Evolutionary conservation across 53 echinoderm and acorn worm species (phyloP).

Genomic region (Mesocentrotus franciscanus): DNA sequence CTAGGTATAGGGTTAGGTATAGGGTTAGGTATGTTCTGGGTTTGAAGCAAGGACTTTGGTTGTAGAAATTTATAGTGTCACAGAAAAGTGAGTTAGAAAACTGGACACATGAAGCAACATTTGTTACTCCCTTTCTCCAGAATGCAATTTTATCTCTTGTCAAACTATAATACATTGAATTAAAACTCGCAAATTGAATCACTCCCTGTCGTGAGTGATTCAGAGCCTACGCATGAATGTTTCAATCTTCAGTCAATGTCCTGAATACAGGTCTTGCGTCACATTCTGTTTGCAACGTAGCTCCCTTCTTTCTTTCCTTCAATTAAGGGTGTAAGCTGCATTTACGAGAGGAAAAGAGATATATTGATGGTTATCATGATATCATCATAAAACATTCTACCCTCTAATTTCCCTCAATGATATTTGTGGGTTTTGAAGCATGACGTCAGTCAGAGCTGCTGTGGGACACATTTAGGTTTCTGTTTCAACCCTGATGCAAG

Average conservation of each 20-base stretch:
- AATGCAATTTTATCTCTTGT: neutral
- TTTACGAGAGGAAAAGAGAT: constrained; percentile 6
- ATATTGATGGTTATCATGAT: neutral
- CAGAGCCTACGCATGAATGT: neutral
- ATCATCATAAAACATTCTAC: constrained; percentile 34
- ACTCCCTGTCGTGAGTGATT: neutral
- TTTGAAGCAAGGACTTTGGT: no score
- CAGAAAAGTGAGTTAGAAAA: no score
- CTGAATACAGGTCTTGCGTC: neutral
- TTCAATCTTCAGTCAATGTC: neutral
- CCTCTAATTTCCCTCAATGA: constrained; percentile 7
- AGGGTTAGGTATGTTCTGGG: neutral
- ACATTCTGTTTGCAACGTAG: neutral
- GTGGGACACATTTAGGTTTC: constrained; percentile 1
- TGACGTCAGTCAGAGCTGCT: constrained; percentile 57
- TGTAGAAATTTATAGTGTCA: no score
- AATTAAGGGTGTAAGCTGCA: neutral
- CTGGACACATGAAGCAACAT: neutral
- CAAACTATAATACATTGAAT: neutral
- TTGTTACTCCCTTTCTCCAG: neutral
- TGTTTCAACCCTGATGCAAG: neutral
- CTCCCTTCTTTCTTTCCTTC: neutral
- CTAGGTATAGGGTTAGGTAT: no score
- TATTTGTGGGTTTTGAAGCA: constrained; percentile 40
- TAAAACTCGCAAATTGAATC: constrained; percentile 28